Evolutionary conservation across 1,140 invertebrate genomes (phyloP).

Genomic region (Dryas iulia): DNA sequence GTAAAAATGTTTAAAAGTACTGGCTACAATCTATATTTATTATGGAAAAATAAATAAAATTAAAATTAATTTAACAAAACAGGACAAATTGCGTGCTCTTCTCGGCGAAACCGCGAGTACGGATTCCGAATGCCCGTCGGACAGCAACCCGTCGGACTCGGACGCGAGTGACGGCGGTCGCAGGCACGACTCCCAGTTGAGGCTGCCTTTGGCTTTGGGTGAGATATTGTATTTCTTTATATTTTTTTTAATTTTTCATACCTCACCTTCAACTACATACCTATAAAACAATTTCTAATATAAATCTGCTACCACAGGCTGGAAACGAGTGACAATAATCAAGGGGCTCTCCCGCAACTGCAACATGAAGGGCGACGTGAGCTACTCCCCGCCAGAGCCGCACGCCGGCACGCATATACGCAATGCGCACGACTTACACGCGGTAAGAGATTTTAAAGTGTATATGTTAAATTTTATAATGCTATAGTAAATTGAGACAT

Average conservation of each 20-base stretch:
- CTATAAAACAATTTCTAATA: no score
- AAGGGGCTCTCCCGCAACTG: slow-evolving; percentile 90
- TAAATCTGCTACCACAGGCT: slow-evolving; percentile 81
- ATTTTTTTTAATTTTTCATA: no score
- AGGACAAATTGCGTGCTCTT: slow-evolving; percentile 83
- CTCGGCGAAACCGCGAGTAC: slow-evolving; percentile 81
- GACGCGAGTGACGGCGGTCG: slow-evolving; percentile 81
- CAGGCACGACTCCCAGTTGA: slow-evolving; percentile 66
- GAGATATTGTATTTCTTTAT: not conserved
- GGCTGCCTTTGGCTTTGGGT: slow-evolving; percentile 67
- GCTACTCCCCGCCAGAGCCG: slow-evolving; percentile 92
- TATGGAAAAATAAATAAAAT: no score
- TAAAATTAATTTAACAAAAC: not conserved
- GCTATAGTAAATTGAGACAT: no score
- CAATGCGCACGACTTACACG: slow-evolving; percentile 76
- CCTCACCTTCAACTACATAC: no score
- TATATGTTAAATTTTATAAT: no score
- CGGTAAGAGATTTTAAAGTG: no score
- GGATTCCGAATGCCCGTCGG: slow-evolving; percentile 66
- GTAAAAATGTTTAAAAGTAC: no score
- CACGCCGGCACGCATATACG: slow-evolving; percentile 79
- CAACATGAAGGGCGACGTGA: slow-evolving; percentile 91
- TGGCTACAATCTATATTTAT: no score
- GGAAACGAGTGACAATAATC: slow-evolving; percentile 94
- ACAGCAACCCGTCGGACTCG: slow-evolving; percentile 75